Evolutionary conservation across 2,797 vertebrate species (phyloP), one percentile per base, ranked within the genome.

Genomic region (Fringilla coelebs): DNA sequence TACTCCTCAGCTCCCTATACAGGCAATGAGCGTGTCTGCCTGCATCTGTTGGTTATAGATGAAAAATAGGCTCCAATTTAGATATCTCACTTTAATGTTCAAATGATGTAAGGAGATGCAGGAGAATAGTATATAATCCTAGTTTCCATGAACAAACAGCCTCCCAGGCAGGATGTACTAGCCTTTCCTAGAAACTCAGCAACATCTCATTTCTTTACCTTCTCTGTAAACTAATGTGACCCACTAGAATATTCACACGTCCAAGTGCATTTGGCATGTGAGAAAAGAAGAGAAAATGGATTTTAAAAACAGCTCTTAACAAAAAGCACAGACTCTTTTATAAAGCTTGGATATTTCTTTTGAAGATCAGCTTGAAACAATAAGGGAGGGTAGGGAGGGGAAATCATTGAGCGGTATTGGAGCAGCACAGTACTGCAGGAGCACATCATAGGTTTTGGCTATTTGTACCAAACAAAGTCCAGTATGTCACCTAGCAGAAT

Each of bases 41-140:
- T 91, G 73, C 85, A 88, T 95, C 83, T 94, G 82, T 73, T 94
- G 79, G 73, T 94, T 93, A 78, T 26, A 86, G 73, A 91, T 73
- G 70, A 95, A 93, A 89, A 94, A 94, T 88, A 81, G 43, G 46
- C 70, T 90, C 40, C 58, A 90, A 90, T 94, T 94, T 94, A 93
- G 58, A 62, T 96, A 86, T 86, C 76, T 93, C 63, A 84, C 60
- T 95, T 91, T 88, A 88, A 90, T 86, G 85, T 88, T 91, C 46
- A 91, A 82, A 66, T 73, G 51, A 76, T 91, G 83, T 82, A 90
- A 91, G 62, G 58, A 70, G 73, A 91, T 95, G 58, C 51, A 91
- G 19, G 8, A 89, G 28, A 94, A 61, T 31, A 70, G 67, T 49
- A 67, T 92, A 73, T 81, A 92, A 76, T 83, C 43, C n/a, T 73